Conservation (phyloP, 2,113 vertebrate species). For the Albula goreensis region DNA sequence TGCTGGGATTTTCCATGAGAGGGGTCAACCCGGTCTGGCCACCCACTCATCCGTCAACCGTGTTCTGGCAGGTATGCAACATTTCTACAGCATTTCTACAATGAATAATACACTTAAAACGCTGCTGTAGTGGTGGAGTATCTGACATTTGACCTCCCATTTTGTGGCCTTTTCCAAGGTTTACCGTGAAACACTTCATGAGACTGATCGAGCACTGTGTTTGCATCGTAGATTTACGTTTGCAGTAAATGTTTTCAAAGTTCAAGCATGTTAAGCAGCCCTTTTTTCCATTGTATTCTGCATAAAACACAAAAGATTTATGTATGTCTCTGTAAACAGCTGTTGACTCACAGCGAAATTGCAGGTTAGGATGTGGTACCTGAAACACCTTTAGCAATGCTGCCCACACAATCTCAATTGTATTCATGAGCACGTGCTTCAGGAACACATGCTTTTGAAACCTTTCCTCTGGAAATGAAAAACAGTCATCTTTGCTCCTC, state of each 20-base stretch:
- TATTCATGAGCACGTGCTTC: background rate
- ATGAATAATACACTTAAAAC: background rate
- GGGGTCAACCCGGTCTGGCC: slow-evolving; percentile 93
- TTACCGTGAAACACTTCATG: background rate
- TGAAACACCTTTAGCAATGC: background rate
- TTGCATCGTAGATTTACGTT: background rate
- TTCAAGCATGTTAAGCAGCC: background rate
- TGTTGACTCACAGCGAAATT: background rate
- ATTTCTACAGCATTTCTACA: background rate
- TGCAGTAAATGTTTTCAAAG: background rate
- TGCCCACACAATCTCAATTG: background rate
- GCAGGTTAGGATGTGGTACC: background rate
- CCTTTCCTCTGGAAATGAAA: background rate
- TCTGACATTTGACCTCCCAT: background rate
- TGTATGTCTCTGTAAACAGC: background rate
- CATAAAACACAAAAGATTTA: background rate
- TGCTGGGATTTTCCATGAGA: slow-evolving; percentile 96
- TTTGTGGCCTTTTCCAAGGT: background rate
- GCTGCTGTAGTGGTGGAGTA: background rate
- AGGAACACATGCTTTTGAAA: background rate
- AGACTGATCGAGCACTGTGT: background rate
- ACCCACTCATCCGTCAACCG: slow-evolving; percentile 98
- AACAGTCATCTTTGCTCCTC: background rate
- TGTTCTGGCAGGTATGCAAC: slow-evolving; percentile 86
- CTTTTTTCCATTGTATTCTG: background rate